These are phyloP conservation scores for Varanus komodoensis DNA, from an alignment of 2,113 vertebrate genomes.

Conservation along the genomic window DNA sequence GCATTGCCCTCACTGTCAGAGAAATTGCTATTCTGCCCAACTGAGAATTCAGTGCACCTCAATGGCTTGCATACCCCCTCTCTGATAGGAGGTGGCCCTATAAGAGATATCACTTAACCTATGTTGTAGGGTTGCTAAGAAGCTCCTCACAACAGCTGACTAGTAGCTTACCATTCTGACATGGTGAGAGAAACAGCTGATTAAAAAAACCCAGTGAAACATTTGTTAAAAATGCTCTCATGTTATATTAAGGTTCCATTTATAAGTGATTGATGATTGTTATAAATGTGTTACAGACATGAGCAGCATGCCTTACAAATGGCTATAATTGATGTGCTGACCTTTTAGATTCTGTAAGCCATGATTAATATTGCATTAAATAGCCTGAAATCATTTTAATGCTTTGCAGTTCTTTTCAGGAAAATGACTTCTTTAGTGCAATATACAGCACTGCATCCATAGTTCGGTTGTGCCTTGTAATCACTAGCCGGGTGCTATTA, in stretches of 20 bases:
- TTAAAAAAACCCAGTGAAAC: constrained; percentile 14
- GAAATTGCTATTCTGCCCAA: neutral
- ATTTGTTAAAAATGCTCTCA: constrained; percentile 22
- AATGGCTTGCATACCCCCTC: neutral
- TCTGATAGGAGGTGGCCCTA: neutral
- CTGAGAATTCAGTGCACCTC: constrained; percentile 4
- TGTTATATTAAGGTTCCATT: constrained; percentile 37
- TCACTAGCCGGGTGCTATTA: neutral
- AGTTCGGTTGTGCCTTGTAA: neutral
- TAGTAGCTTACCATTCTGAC: constrained; percentile 2
- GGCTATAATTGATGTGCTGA: constrained; percentile 9
- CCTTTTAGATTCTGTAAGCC: constrained; percentile 1
- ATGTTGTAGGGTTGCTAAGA: constrained; percentile 25
- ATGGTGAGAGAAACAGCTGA: constrained; percentile 18
- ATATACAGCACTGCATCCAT: neutral
- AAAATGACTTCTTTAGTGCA: neutral
- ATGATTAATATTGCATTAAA: constrained; percentile 20
- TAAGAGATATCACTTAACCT: constrained; percentile 23
- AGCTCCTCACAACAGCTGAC: constrained; percentile 17
- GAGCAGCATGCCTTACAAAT: constrained; percentile 13
- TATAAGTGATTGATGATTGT: constrained; percentile 38
- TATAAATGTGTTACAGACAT: constrained; percentile 8
- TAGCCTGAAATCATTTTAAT: neutral
- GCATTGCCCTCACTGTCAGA: neutral
- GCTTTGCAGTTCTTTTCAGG: neutral